Percentiles rank a stretch among this genome's conserved stretches.
Conservation (phyloP, 2,797 vertebrate species). For the Lithobates pipiens region DNA sequence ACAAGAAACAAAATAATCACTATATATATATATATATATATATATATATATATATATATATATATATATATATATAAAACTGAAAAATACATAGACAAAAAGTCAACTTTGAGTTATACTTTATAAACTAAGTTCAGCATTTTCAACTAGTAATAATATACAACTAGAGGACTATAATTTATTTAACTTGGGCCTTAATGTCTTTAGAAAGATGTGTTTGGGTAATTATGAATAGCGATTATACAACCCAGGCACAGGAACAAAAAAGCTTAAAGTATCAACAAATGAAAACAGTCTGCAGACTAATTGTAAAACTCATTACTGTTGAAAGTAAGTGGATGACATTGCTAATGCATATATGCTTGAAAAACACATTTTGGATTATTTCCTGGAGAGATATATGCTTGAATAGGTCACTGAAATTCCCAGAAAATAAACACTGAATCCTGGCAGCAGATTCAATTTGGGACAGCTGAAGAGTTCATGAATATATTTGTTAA, state of each 20-base stretch:
- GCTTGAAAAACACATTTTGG: slow-evolving; percentile 56
- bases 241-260: slow-evolving; percentile 37
- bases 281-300: slow-evolving; percentile 57
- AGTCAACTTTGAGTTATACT: slow-evolving; percentile 52
- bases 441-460: slow-evolving; percentile 21
- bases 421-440: slow-evolving; percentile 62
- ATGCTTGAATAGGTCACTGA: slow-evolving; percentile 53
- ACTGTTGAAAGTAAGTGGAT: slow-evolving; percentile 58
- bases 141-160: slow-evolving; percentile 52
- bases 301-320: slow-evolving; percentile 58
- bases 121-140: slow-evolving; percentile 57
- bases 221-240: slow-evolving; percentile 52
- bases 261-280: slow-evolving; percentile 52
- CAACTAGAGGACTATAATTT: slow-evolving; percentile 43
- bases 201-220: slow-evolving; percentile 54
- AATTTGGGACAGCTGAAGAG: slow-evolving; percentile 23
- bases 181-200: slow-evolving; percentile 60
- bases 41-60: no score
- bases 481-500: slow-evolving; percentile 36
- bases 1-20: slow-evolving; percentile 21
- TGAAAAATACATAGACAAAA: slow-evolving; percentile 37
- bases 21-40: no score
- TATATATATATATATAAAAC: slow-evolving; percentile 22
- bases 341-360: slow-evolving; percentile 58
- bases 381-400: slow-evolving; percentile 58